These are phyloP conservation scores for Stegastes partitus DNA, from an alignment of 2,113 vertebrate genomes.

Conservation along the genomic window DNA sequence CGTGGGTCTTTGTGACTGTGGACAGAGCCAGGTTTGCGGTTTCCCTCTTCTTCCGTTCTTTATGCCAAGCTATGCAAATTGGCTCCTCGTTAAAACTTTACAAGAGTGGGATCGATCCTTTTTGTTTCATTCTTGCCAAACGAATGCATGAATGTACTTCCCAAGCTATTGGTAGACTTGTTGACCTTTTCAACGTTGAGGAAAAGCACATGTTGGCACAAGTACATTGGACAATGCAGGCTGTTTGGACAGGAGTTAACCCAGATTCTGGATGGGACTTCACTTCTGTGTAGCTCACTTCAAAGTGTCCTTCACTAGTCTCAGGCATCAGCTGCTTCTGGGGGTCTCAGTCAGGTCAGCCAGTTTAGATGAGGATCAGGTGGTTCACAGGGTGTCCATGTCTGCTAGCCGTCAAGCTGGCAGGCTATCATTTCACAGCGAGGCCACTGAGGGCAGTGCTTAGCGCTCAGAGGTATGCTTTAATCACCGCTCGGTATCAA, in stretches of 20 bases:
- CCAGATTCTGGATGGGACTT: background rate
- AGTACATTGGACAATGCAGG: background rate
- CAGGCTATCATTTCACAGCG: conserved; percentile 66
- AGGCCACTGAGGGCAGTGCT: conserved; percentile 64
- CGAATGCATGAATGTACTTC: no score
- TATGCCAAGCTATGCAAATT: no score
- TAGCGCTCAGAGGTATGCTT: conserved; percentile 74
- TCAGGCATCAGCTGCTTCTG: conserved; percentile 70
- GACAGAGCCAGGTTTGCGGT: no score
- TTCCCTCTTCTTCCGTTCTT: no score
- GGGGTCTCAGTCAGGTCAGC: conserved; percentile 71
- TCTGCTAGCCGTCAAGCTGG: conserved; percentile 68
- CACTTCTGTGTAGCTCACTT: background rate
- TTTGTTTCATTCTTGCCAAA: no score
- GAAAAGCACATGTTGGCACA: background rate
- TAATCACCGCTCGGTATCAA: conserved; percentile 70
- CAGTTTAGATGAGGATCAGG: conserved; percentile 70
- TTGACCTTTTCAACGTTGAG: no score
- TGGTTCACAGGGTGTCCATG: conserved; percentile 79
- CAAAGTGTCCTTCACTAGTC: conserved; percentile 59
- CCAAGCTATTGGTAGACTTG: no score
- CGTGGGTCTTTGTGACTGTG: no score
- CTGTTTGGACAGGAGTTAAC: background rate
- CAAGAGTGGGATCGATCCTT: no score
- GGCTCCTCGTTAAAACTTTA: no score